Conservation (phyloP, 1,140 invertebrate genomes). For the Bradynema listronoti region DNA sequence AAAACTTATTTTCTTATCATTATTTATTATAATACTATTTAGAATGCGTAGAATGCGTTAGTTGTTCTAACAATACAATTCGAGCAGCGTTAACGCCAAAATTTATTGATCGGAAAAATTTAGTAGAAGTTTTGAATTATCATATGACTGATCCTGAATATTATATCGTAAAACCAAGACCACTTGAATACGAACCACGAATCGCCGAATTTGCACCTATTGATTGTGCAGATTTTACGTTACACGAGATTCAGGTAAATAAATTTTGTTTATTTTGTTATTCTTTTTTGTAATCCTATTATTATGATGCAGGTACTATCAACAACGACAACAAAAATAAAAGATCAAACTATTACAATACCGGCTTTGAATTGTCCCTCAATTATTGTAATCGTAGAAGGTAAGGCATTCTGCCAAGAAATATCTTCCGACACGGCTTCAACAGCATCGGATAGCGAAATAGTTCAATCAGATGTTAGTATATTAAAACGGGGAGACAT, state of each 20-base stretch:
- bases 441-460: constrained; percentile 12
- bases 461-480: constrained; percentile 3
- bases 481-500: constrained; percentile 15
- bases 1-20: constrained; percentile 7
- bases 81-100: constrained; percentile 91
- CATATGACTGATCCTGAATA: constrained; percentile 60
- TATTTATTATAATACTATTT: constrained; percentile 15
- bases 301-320: background rate
- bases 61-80: constrained; percentile 94
- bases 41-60: constrained; percentile 98
- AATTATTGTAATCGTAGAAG: constrained; percentile 45
- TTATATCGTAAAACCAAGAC: constrained; percentile 41
- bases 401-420: constrained; percentile 32
- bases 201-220: constrained; percentile 50
- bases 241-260: constrained; percentile 48
- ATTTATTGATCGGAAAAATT: constrained; percentile 78
- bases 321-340: background rate
- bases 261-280: too few species aligned
- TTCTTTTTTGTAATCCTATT: constrained; percentile 7
- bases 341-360: constrained; percentile 13
- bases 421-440: background rate
- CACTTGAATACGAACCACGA: constrained; percentile 21
- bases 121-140: constrained; percentile 78
- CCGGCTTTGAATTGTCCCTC: constrained; percentile 47
- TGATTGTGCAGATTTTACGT: constrained; percentile 53